Evolutionary conservation across 2,113 vertebrate species (phyloP).

Genomic region (Sakesphorus luctuosus): DNA sequence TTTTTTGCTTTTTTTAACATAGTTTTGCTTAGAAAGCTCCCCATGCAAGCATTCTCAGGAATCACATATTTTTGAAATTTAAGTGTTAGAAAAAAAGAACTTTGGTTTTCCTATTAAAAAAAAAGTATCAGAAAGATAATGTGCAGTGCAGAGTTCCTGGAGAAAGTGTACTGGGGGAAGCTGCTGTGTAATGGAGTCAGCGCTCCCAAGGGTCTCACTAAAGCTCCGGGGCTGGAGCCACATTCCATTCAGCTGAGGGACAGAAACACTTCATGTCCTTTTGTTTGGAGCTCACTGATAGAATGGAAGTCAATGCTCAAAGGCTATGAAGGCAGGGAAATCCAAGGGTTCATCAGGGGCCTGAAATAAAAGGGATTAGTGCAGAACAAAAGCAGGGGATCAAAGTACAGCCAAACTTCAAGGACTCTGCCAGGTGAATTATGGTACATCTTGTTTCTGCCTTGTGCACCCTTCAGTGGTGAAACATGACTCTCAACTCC

Average conservation of each 20-base stretch:
- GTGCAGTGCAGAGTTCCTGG: neutral
- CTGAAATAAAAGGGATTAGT: neutral
- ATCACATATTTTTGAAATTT: neutral
- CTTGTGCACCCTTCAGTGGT: neutral
- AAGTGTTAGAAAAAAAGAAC: neutral
- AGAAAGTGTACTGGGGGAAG: neutral
- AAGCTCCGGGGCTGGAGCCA: neutral
- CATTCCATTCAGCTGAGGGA: neutral
- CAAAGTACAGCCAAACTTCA: neutral
- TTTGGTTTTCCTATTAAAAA: neutral
- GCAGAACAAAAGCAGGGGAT: neutral
- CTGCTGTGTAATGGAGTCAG: neutral
- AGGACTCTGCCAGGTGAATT: neutral
- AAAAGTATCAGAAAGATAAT: neutral
- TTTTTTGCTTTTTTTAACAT: neutral
- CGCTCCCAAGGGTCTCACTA: neutral
- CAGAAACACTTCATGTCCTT: neutral
- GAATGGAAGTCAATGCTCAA: neutral
- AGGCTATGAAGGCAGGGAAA: neutral
- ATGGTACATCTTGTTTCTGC: neutral
- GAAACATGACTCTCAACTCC: neutral
- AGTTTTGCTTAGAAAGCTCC: neutral
- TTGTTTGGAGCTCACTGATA: neutral
- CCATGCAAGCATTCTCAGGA: neutral
- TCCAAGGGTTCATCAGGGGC: neutral